Evolutionary conservation across 2,888 invertebrate genomes (phyloP).

Genomic region (Cryptophagus acutangulus): DNA sequence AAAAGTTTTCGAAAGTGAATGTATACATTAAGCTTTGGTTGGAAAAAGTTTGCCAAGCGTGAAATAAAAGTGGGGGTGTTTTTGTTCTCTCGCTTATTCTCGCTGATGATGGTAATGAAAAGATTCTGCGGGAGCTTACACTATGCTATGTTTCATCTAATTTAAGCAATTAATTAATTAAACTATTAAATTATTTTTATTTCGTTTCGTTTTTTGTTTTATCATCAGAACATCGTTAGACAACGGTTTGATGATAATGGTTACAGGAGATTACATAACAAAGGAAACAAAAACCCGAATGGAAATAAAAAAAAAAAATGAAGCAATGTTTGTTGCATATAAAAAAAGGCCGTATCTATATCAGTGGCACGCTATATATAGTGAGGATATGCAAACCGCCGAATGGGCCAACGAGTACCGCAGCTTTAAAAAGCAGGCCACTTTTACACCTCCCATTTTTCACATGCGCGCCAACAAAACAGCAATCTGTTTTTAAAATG

Average conservation of each 20-base stretch:
- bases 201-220: too few relatives aligned
- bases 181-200: too few relatives aligned
- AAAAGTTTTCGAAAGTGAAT: slow-evolving; percentile 17
- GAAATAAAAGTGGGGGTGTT: slow-evolving; percentile 16
- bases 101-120: slow-evolving; percentile 20
- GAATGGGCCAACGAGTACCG: slow-evolving; percentile 38
- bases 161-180: too few relatives aligned
- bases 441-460: slow-evolving; percentile 39
- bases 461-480: slow-evolving; percentile 33
- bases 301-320: not conserved
- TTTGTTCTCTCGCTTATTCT: slow-evolving; percentile 17
- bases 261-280: slow-evolving; percentile 8
- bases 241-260: slow-evolving; percentile 5
- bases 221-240: not conserved
- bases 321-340: slow-evolving; percentile 20
- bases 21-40: too few relatives aligned
- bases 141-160: too few relatives aligned
- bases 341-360: slow-evolving; percentile 34
- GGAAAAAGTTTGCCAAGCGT: slow-evolving; percentile 24
- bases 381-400: slow-evolving; percentile 31
- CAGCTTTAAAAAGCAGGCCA: slow-evolving; percentile 44
- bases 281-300: slow-evolving; percentile 9
- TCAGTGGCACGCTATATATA: slow-evolving; percentile 32
- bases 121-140: too few relatives aligned
- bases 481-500: slow-evolving; percentile 37